Evolutionary conservation across 2,797 vertebrate genomes (phyloP).

Genomic region (Tangara arthus): DNA sequence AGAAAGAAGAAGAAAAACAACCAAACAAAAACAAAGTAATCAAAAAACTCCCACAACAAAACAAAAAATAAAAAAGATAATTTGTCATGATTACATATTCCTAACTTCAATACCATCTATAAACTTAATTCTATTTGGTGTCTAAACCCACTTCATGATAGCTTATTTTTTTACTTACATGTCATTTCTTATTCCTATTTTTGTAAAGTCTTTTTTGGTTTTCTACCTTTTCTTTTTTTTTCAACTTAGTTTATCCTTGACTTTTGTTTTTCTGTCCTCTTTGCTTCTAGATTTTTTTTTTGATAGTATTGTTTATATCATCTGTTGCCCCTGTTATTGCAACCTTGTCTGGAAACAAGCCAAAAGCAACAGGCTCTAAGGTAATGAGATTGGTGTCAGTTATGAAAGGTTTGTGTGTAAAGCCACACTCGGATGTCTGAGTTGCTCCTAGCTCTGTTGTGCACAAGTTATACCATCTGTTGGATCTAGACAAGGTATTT

Average conservation of each 20-base stretch:
- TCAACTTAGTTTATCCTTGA: background rate
- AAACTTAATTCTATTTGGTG: background rate
- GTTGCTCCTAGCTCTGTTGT: background rate
- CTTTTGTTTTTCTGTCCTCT: background rate
- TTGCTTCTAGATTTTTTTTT: background rate
- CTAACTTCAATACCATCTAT: background rate
- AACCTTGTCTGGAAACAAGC: background rate
- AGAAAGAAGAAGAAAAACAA: too few species aligned
- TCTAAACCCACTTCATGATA: background rate
- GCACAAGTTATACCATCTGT: background rate
- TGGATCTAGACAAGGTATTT: background rate
- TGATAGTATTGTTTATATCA: background rate
- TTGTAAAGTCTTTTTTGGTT: background rate
- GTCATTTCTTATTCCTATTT: background rate
- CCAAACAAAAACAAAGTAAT: background rate
- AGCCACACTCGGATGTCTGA: background rate
- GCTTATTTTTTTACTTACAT: background rate
- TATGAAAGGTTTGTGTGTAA: background rate
- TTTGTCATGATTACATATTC: background rate
- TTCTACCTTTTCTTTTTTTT: background rate
- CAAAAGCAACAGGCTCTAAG: background rate
- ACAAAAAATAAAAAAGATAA: background rate
- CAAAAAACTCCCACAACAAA: background rate
- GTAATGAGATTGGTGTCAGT: background rate
- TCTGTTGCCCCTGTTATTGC: background rate